Base-by-base conservation (phyloP, 2,797 vertebrate species). In the Sitta carolinensis region DNA sequence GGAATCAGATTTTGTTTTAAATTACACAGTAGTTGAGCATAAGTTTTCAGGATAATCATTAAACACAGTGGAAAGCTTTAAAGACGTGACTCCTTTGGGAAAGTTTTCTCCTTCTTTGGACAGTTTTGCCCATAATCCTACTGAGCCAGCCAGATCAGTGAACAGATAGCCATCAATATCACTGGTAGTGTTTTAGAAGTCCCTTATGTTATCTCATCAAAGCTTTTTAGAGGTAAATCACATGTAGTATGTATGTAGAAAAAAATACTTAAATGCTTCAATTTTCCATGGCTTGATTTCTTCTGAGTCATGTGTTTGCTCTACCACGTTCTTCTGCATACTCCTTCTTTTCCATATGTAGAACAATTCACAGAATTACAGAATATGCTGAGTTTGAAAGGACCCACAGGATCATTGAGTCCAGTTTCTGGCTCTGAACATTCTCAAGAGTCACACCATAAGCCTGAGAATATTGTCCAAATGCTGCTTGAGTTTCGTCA, bases 381-480 rank as follows among this genome's bases (percentile, higher is more conserved):
- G 15, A 59, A 58, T 32, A n/a, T 7, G 21, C 18, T 38, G 38
- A n/a, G 12, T n/a, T 59, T 36, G 10, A n/a, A 52, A 45, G 15
- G 32, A 75, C 10, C 18, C 22, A 18, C 13, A 76, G 5, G 45
- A 16, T 45, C 10, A 32, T 4, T 0, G 1, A 38, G 27, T 23
- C 38, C 38, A 22, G 7, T 34, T 61, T 34, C 34, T 48, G 16
- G 9, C 14, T 47, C 55, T 62, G 11, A 11, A 48, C 20, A 21
- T 26, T 34, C 25, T 10, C 34, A 86, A 40, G 16, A 36, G 23
- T 54, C 25, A 54, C 16, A 38, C 11, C 6, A 3, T 26, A 11
- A 9, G 20, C 29, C 30, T 30, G 29, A 21, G 7, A 2, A 7
- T 5, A 18, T 4, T 29, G 21, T 30, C 14, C 21, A 69, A 54